These are phyloP conservation scores for Oncorhynchus masou DNA, from an alignment of 2,113 vertebrate genomes.

Conservation along the genomic window DNA sequence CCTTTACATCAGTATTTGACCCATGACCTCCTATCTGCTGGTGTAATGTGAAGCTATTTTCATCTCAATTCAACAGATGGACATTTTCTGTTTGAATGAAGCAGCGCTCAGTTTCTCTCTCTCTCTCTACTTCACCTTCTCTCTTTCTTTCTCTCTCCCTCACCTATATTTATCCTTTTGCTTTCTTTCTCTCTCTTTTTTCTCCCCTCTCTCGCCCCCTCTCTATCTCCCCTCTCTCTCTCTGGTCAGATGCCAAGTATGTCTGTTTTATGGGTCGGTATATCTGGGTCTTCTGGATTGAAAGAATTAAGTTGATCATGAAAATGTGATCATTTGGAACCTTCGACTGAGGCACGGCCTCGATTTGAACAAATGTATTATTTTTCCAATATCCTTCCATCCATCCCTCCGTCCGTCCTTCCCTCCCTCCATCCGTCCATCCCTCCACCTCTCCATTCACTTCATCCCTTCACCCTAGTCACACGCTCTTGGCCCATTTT, in stretches of 20 bases:
- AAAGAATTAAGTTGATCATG: slow-evolving; percentile 19
- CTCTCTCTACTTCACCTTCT: background rate
- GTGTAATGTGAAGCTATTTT: background rate
- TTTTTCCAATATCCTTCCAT: slow-evolving; percentile 24
- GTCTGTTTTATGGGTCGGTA: slow-evolving; percentile 29
- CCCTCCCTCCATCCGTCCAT: too few relatives aligned
- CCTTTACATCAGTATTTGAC: background rate
- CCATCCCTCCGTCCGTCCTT: background rate
- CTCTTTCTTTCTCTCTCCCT: background rate
- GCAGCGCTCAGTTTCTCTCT: background rate
- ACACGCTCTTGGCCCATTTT: slow-evolving; percentile 28
- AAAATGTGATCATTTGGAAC: slow-evolving; percentile 25
- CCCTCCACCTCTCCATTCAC: too few relatives aligned
- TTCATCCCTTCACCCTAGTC: slow-evolving; percentile 23
- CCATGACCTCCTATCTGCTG: background rate
- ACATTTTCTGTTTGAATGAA: slow-evolving; percentile 5
- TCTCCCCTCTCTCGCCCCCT: too few relatives aligned
- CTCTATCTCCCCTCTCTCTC: too few relatives aligned
- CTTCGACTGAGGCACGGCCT: slow-evolving; percentile 1
- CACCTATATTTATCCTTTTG: too few relatives aligned
- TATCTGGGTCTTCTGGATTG: slow-evolving; percentile 20
- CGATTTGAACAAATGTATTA: background rate
- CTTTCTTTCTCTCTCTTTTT: too few relatives aligned
- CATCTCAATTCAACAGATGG: background rate
- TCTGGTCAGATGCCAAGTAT: background rate